These are phyloP conservation scores for Pandemis cinnamomeana DNA, from an alignment of 2,888 invertebrate genomes.

Conservation along the genomic window DNA sequence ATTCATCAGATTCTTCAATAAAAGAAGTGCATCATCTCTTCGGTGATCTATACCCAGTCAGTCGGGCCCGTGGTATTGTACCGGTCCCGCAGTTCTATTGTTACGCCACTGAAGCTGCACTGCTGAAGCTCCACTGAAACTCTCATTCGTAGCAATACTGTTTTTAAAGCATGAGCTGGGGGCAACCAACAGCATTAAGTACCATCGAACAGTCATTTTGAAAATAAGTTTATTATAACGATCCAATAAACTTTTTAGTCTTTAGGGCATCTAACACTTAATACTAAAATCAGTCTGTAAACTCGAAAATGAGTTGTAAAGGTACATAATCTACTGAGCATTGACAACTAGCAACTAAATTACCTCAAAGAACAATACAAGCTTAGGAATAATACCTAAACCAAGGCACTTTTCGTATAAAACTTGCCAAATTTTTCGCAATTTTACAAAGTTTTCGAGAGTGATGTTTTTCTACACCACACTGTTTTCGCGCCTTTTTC, in stretches of 20 bases:
- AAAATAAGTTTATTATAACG: conserved; percentile 37
- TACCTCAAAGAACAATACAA: conserved; percentile 34
- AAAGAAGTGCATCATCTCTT: too few species aligned
- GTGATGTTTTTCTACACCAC: conserved; percentile 9
- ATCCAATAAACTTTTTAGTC: conserved; percentile 64
- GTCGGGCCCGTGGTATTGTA: too few species aligned
- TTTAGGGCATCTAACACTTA: conserved; percentile 76
- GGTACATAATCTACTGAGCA: conserved; percentile 69
- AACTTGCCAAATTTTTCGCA: conserved; percentile 11
- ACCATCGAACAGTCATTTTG: conserved; percentile 36
- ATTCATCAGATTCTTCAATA: too few species aligned
- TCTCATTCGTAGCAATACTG: conserved; percentile 15
- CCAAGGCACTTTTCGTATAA: conserved; percentile 47
- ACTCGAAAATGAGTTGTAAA: conserved; percentile 75
- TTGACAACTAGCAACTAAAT: conserved; percentile 54
- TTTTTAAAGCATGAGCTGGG: conserved; percentile 15
- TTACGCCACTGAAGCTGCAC: neutral
- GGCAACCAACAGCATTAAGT: conserved; percentile 30
- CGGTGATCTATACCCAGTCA: too few species aligned
- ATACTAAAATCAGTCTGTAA: conserved; percentile 79
- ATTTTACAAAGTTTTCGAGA: conserved; percentile 15
- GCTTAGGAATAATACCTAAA: conserved; percentile 33
- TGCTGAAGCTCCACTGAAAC: too few species aligned
- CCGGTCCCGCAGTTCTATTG: too few species aligned
- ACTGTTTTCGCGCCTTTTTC: neutral